Percentiles rank a stretch among this genome's conserved stretches.
These are phyloP conservation scores for Ascaphus truei DNA, from an alignment of 2,113 vertebrate species.

Conservation along the genomic window DNA sequence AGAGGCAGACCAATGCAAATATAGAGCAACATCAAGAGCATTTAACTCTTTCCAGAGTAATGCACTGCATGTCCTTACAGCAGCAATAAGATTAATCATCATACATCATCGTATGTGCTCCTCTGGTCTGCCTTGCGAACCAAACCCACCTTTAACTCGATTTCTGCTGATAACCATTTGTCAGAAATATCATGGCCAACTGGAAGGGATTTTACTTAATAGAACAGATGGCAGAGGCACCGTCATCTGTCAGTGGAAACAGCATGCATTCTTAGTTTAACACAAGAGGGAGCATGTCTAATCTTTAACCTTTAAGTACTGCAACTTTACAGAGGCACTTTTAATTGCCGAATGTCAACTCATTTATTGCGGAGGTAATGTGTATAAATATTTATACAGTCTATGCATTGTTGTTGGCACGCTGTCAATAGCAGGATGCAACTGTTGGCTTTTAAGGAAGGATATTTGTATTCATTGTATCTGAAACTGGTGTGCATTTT, in stretches of 20 bases:
- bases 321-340: conserved; percentile 48
- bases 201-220: conserved; percentile 43
- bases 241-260: conserved; percentile 57
- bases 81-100: neutral
- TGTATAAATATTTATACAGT: conserved; percentile 54
- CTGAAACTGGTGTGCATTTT: neutral
- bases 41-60: too few relatives aligned
- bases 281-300: conserved; percentile 65
- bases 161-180: conserved; percentile 37
- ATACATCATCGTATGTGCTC: neutral
- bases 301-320: conserved; percentile 65
- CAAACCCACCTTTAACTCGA: conserved; percentile 2
- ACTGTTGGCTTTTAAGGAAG: conserved; percentile 36
- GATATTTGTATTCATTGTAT: neutral
- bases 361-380: conserved; percentile 40
- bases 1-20: too few relatives aligned
- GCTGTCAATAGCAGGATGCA: conserved; percentile 38
- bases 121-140: neutral
- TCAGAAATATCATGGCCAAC: conserved; percentile 42
- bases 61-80: too few relatives aligned
- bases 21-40: too few relatives aligned
- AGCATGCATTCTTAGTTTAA: conserved; percentile 58
- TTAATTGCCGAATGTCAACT: conserved; percentile 51
- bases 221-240: conserved; percentile 57
- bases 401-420: conserved; percentile 44